Percentiles rank a stretch among this genome's conserved stretches.
Evolutionary conservation across 2,888 invertebrate genomes (phyloP).

Genomic region (Leptopilina myrica): DNA sequence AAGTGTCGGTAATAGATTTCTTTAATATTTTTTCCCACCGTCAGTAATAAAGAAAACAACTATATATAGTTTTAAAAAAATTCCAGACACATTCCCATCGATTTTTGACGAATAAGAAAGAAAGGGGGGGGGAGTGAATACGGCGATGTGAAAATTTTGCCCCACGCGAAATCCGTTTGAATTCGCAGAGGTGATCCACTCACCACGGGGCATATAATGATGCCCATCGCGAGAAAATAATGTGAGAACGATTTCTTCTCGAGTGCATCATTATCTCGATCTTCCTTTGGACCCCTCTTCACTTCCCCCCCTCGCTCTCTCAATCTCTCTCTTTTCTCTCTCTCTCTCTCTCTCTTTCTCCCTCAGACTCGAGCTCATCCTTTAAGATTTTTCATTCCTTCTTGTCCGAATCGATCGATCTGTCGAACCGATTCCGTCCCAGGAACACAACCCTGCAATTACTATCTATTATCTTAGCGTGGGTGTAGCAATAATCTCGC

Average conservation of each 20-base stretch:
- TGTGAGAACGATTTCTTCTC: constrained; percentile 75
- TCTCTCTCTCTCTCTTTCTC: constrained; percentile 48
- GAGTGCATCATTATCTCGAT: constrained; percentile 67
- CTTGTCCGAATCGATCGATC: constrained; percentile 64
- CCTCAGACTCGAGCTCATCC: constrained; percentile 41
- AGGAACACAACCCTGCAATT: constrained; percentile 68
- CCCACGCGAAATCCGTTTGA: constrained; percentile 26
- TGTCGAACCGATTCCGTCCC: constrained; percentile 68
- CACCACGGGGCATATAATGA: constrained; percentile 47
- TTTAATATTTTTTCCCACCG: no score
- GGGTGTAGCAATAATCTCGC: constrained; percentile 72
- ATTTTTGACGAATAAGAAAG: no score
- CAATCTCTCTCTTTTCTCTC: constrained; percentile 37
- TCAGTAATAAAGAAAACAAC: no score
- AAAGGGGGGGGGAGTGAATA: no score
- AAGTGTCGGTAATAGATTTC: no score
- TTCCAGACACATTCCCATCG: no score
- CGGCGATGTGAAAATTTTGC: constrained; percentile 20
- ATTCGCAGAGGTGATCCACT: constrained; percentile 40
- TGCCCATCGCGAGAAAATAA: constrained; percentile 73
- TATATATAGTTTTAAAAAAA: no score
- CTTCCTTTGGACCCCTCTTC: constrained; percentile 50
- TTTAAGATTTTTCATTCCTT: constrained; percentile 46
- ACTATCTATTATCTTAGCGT: constrained; percentile 72
- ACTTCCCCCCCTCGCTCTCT: constrained; percentile 41